These are phyloP conservation scores for Vimba vimba DNA, from an alignment of 2,113 vertebrate species.

Conservation along the genomic window DNA sequence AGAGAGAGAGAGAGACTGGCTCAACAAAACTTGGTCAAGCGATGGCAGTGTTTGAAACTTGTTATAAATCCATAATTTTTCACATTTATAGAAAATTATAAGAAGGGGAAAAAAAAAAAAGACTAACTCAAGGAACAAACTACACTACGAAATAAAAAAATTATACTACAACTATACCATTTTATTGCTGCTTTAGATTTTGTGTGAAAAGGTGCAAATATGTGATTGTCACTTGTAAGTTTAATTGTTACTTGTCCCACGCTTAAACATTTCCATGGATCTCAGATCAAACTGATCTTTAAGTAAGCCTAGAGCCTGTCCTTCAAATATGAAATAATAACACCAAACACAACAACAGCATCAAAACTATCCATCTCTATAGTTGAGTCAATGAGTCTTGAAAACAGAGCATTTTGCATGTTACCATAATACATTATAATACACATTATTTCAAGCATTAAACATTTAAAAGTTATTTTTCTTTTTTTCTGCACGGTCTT, in stretches of 20 bases:
- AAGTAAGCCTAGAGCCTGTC: background rate
- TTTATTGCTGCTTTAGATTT: background rate
- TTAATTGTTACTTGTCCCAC: background rate
- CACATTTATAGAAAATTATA: background rate
- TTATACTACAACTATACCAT: background rate
- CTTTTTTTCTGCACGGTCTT: no score
- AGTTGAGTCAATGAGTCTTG: no score
- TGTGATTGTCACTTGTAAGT: background rate
- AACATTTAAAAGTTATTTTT: no score
- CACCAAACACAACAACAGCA: background rate
- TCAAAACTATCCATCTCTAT: background rate
- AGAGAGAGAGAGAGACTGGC: no score
- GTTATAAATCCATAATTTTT: background rate
- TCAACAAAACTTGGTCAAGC: background rate
- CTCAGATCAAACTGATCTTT: background rate
- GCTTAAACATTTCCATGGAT: background rate
- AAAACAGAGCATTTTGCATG: no score
- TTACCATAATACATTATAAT: no score
- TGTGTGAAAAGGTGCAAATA: background rate
- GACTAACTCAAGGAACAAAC: background rate
- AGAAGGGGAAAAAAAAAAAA: background rate
- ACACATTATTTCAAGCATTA: no score
- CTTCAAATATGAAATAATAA: background rate
- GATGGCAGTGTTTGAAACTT: background rate
- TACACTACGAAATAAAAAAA: background rate